Percentiles rank a stretch among this genome's conserved stretches.
These are phyloP conservation scores for Enteromius treurensis DNA, from an alignment of 2,797 vertebrate genomes.

Conservation along the genomic window DNA sequence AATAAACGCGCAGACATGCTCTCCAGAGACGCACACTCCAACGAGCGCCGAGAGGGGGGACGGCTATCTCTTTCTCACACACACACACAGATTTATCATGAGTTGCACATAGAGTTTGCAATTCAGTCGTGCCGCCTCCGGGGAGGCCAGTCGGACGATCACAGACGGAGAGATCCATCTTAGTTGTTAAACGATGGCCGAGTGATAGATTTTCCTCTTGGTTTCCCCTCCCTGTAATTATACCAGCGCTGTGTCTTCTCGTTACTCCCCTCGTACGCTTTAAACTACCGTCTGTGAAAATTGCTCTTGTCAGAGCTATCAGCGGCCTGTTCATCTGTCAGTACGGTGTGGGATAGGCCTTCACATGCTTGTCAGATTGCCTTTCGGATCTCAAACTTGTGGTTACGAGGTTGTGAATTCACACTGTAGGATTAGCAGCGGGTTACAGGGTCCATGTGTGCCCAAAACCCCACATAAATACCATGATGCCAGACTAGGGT, in stretches of 20 bases:
- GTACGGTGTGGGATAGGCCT: slow-evolving; percentile 16
- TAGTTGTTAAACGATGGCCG: slow-evolving; percentile 56
- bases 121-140: slow-evolving; percentile 44
- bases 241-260: slow-evolving; percentile 62
- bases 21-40: slow-evolving; percentile 67
- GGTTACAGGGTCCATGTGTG: slow-evolving; percentile 15
- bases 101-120: slow-evolving; percentile 41
- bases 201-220: slow-evolving; percentile 63
- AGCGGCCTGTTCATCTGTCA: slow-evolving; percentile 45
- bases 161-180: slow-evolving; percentile 60
- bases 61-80: slow-evolving; percentile 35
- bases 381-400: slow-evolving; percentile 15
- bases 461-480: slow-evolving; percentile 40
- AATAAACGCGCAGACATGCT: slow-evolving; percentile 75
- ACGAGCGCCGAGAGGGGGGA: slow-evolving; percentile 63
- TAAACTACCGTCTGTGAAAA: slow-evolving; percentile 46
- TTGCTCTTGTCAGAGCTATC: slow-evolving; percentile 59
- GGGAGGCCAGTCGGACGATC: slow-evolving; percentile 66
- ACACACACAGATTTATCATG: slow-evolving; percentile 48
- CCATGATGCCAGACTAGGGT: slow-evolving; percentile 29
- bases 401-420: slow-evolving; percentile 45
- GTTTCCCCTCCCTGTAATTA: slow-evolving; percentile 78
- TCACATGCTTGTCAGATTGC: slow-evolving; percentile 20
- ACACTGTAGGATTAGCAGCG: slow-evolving; percentile 44
- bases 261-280: slow-evolving; percentile 46